Evolutionary conservation across 1,140 invertebrate genomes (phyloP).

Genomic region (Phortica variegata): DNA sequence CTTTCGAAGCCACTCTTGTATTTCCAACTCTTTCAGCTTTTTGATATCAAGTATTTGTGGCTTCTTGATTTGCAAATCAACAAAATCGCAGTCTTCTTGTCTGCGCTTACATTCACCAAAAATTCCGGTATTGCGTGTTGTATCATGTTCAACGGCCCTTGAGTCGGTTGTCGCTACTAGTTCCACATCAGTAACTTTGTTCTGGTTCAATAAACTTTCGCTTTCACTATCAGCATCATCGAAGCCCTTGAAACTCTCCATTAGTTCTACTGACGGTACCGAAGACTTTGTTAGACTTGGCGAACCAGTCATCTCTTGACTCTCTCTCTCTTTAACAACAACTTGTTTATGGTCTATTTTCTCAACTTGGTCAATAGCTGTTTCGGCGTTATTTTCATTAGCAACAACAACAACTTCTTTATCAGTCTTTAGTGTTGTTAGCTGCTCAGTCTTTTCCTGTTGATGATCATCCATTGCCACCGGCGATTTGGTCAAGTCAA

Average conservation of each 20-base stretch:
- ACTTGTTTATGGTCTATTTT: no score
- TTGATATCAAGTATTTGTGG: background rate
- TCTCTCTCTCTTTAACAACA: no score
- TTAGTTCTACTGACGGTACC: constrained; percentile 28
- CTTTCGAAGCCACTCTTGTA: constrained; percentile 30
- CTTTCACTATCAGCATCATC: constrained; percentile 32
- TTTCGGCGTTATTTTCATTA: background rate
- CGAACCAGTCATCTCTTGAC: no score
- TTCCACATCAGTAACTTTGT: no score
- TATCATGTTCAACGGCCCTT: constrained; percentile 4
- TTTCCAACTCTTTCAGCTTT: constrained; percentile 26
- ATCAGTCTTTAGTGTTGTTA: background rate
- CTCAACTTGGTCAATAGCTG: no score
- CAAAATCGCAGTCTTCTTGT: no score
- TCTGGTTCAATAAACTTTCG: no score
- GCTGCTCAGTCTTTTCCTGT: constrained; percentile 13
- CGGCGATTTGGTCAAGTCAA: constrained; percentile 5
- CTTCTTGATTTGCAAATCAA: no score
- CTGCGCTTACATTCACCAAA: background rate
- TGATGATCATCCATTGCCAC: background rate
- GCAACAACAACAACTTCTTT: background rate
- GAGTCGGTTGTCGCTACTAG: no score
- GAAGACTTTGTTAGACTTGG: no score
- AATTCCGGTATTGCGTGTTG: background rate
- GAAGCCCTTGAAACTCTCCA: constrained; percentile 35